Evolutionary conservation across 2,113 vertebrate genomes (phyloP), one percentile per base, ranked within the genome.

Genomic region (Cheirogaleus medius): DNA sequence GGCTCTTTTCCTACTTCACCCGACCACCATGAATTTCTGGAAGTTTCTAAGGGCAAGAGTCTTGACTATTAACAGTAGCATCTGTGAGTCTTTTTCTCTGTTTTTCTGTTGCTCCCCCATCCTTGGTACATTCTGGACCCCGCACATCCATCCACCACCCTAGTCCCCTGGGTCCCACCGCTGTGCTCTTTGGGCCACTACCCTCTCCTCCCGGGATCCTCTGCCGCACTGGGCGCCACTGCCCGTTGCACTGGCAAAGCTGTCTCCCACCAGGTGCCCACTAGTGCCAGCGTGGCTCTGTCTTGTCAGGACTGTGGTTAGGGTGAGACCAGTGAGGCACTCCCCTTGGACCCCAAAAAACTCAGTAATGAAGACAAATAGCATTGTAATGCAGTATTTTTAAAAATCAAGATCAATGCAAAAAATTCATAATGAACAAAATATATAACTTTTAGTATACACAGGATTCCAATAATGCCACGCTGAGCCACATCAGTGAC

Each of bases 121-220:
- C n/a, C 37, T n/a, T n/a, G 32, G 29, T 18, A 29, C 29, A 77
- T 39, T 47, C 37, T 25, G 64, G 1, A 15, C 0, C 1, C 14
- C 0, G 0, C 18, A 11, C 1, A 23, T 81, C 32, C 32, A 5
- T 47, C 63, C 17, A 4, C 66, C 17, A 37, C 39, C 42, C 20
- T 44, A 4, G 23, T 64, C 32, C 37, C 13, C 42, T 56, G 37
- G n/a, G 89, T 25, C 25, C 54, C 4, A 37, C 64, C 39, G 9
- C 58, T 18, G 23, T 32, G 15, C 32, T 37, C 60, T 68, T 29
- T 3, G 60, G 71, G 25, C 3, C 3, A 25, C 69, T 8, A 1
- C 42, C 34, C 17, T 73, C 44, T 86, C 54, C 27, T 63, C 74
- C 64, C 87, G 44, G n/a, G 54, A 8, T 15, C 68, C 27, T 25